Evolutionary conservation across 2,113 vertebrate species (phyloP), one percentile per base, ranked within the genome.

Genomic region (Corythornis madagascariensis): DNA sequence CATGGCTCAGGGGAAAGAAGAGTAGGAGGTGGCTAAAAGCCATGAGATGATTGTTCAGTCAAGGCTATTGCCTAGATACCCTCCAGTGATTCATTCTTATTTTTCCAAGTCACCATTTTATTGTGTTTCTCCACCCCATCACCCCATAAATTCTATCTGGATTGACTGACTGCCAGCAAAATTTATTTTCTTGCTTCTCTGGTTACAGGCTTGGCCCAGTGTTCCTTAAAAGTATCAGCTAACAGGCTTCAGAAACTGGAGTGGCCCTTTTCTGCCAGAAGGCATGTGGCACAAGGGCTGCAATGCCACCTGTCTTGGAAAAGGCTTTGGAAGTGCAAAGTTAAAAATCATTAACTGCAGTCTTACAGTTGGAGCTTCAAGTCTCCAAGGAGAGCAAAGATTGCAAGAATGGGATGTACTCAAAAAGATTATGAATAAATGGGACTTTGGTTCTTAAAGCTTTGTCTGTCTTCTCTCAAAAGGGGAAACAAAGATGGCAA

Each of bases 91-190:
- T 96, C 94, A 95, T 80, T 86, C 56, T 64, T 83, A 80, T 94
- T 94, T 89, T 95, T 94, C 92, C 88, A 83, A 89, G 56, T 80
- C 83, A 94, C 72, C 38, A 40, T 88, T 96, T 95, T 92, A 95
- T 92, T 89, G 81, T 91, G 72, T 90, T 91, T 95, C 94, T 94
- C 95, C 95, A 95, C 94, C 93, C 92, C 35, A 86, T 70, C 93
- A 94, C 88, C 60, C 76, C 56, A 56, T 94, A 95, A 96, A 96
- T 56, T 94, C 89, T 85, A 47, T 88, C 60, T 80, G 88, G 75
- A 86, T 83, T 71, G 95, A 65, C n/a, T 86, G 79, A 77, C 75
- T 95, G 88, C 82, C 89, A 95, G 35, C 80, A 70, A 55, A 80
- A 66, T 38, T 89, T 92, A 73, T 95, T 89, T 83, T 77, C 72